Evolutionary conservation across 1,140 invertebrate genomes (phyloP).

Genomic region (Laupala kohalensis): DNA sequence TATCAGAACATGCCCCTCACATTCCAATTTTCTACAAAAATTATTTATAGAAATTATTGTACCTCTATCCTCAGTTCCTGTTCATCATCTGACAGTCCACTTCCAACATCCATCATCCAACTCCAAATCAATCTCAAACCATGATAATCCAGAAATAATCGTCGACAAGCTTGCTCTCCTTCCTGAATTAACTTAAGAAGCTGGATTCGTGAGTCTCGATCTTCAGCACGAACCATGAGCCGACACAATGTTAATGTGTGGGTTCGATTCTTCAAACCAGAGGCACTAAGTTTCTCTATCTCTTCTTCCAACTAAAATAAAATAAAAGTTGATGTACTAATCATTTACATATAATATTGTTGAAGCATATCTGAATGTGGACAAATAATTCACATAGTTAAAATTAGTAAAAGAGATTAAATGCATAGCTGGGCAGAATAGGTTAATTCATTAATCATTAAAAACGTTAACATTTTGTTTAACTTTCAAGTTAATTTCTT

Average conservation of each 20-base stretch:
- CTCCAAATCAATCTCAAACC: conserved; percentile 78
- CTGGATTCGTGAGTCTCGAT: conserved; percentile 52
- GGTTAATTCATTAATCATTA: too few relatives aligned
- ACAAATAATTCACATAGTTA: too few relatives aligned
- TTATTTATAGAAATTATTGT: background rate
- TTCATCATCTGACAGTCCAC: conserved; percentile 9
- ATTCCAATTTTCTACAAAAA: too few relatives aligned
- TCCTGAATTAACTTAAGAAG: conserved; percentile 44
- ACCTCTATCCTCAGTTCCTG: conserved; percentile 8
- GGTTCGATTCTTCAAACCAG: conserved; percentile 72
- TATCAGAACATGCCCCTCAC: too few relatives aligned
- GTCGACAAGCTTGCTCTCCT: conserved; percentile 63
- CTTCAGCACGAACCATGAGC: conserved; percentile 82
- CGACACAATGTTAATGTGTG: conserved; percentile 79
- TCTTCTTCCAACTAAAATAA: conserved; percentile 59
- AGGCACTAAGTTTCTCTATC: conserved; percentile 52
- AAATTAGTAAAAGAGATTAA: too few relatives aligned
- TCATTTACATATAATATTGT: too few relatives aligned
- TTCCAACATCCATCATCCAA: conserved; percentile 65
- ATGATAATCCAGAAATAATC: conserved; percentile 90
- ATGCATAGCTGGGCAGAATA: too few relatives aligned
- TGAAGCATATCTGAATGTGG: too few relatives aligned
- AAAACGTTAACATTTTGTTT: too few relatives aligned
- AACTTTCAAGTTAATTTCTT: too few relatives aligned
- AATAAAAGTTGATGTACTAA: conserved; percentile 4